Conservation (phyloP, 2,113 vertebrate genomes). For the Prolemur simus region DNA sequence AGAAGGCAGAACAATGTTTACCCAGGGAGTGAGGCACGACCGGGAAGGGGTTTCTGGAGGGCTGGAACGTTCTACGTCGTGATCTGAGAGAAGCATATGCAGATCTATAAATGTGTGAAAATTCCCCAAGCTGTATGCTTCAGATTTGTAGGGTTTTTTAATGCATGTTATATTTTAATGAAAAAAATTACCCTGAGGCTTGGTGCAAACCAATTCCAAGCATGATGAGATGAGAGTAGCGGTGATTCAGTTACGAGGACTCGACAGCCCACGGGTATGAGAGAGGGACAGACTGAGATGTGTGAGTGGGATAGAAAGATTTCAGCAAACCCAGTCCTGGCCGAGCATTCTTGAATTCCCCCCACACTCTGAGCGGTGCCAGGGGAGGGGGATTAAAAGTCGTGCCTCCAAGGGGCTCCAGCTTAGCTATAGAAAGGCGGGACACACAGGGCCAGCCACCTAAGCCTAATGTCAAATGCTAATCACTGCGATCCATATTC, state of each 20-base stretch:
- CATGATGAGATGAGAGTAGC: no score
- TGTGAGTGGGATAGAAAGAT: background rate
- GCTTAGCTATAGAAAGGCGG: background rate
- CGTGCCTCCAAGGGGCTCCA: background rate
- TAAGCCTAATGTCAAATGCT: no score
- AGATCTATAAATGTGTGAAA: background rate
- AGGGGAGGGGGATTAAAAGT: background rate
- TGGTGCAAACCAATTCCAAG: no score
- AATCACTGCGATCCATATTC: rapidly evolving
- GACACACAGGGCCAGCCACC: no score
- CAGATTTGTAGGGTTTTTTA: no score
- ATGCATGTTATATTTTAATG: no score
- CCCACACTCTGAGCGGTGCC: rapidly evolving
- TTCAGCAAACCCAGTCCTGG: background rate
- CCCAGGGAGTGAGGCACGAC: background rate
- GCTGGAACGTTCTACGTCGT: background rate
- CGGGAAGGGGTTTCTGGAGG: background rate
- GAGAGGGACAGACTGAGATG: background rate
- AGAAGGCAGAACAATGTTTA: background rate
- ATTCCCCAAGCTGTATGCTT: no score
- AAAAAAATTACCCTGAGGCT: no score
- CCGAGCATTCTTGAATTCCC: background rate
- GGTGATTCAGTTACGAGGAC: no score
- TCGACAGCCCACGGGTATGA: background rate
- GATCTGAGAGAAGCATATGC: background rate